Percentiles rank a stretch among this genome's conserved stretches.
Conservation (phyloP, 30 jellyfish, hydroid and myxozoan genomes). For the Pseudorhiza aurosa region DNA sequence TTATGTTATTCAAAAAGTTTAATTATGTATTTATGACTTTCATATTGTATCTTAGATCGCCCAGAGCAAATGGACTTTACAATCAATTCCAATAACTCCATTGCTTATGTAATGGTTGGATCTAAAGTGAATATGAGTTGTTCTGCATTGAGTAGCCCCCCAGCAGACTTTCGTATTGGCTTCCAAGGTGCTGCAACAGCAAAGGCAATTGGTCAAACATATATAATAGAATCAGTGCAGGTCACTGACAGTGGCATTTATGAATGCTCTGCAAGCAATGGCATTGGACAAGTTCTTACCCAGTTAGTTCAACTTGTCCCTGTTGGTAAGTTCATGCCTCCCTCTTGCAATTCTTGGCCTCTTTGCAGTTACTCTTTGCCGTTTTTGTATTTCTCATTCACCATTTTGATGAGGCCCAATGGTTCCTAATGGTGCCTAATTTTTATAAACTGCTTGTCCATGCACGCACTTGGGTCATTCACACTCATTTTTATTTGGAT, state of each 20-base stretch:
- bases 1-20: too few species aligned
- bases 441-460: too few species aligned
- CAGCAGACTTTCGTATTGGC: slow-evolving; percentile 49
- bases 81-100: slow-evolving; percentile 31
- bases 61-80: slow-evolving; percentile 55
- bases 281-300: slow-evolving; percentile 52
- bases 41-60: slow-evolving; percentile 14
- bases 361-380: too few species aligned
- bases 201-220: slow-evolving; percentile 10
- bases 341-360: too few species aligned
- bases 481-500: too few species aligned
- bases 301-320: slow-evolving; percentile 25
- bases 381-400: too few species aligned
- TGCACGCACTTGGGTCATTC: too few species aligned
- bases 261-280: slow-evolving; percentile 85
- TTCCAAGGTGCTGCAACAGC: slow-evolving; percentile 55
- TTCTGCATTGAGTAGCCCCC: slow-evolving; percentile 55
- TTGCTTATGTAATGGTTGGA: slow-evolving; percentile 40
- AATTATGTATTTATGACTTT: too few species aligned
- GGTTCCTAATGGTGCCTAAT: too few species aligned
- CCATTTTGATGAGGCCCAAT: too few species aligned
- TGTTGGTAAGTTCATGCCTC: slow-evolving; percentile 50
- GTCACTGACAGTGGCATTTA: slow-evolving; percentile 73
- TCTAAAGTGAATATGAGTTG: slow-evolving; percentile 59
- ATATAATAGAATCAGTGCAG: slow-evolving; percentile 39